Percentiles rank a stretch among this genome's conserved stretches.
Conservation (phyloP, 2,113 vertebrate genomes). For the Podilymbus podiceps region DNA sequence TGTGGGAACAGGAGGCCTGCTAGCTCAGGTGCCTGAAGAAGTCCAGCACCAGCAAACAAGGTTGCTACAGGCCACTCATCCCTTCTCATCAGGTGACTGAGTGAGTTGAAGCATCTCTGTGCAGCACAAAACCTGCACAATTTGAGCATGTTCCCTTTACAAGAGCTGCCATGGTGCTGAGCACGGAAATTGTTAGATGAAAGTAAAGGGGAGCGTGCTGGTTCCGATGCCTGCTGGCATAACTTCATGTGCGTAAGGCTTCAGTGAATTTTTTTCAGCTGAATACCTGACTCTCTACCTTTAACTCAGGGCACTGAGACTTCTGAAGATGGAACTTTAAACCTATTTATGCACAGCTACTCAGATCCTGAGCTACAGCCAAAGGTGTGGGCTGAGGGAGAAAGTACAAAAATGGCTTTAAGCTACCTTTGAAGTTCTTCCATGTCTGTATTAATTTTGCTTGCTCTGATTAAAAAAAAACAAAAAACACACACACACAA, state of each 20-base stretch:
- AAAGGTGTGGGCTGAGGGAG: background rate
- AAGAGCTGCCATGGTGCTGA: background rate
- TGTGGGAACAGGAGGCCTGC: rapidly evolving
- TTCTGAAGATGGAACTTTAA: background rate
- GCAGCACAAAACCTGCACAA: background rate
- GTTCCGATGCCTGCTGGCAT: background rate
- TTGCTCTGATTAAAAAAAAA: background rate
- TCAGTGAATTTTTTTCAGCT: background rate
- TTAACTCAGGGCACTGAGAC: background rate
- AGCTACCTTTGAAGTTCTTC: background rate
- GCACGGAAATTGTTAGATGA: background rate
- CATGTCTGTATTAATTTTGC: background rate
- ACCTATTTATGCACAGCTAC: background rate
- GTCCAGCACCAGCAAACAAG: background rate
- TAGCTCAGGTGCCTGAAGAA: background rate
- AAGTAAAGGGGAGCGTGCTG: background rate
- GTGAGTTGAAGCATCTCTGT: background rate
- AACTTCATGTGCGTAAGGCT: background rate
- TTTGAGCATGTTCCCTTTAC: background rate
- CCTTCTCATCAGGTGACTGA: background rate
- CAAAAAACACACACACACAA: too few relatives aligned
- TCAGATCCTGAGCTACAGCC: background rate
- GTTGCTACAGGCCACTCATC: background rate
- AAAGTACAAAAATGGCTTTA: background rate
- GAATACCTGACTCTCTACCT: background rate